phyloP scores from a whole-genome alignment of 30 jellyfish, hydroid and myxozoan species.

The Phacellophora camtschatica region DNA sequence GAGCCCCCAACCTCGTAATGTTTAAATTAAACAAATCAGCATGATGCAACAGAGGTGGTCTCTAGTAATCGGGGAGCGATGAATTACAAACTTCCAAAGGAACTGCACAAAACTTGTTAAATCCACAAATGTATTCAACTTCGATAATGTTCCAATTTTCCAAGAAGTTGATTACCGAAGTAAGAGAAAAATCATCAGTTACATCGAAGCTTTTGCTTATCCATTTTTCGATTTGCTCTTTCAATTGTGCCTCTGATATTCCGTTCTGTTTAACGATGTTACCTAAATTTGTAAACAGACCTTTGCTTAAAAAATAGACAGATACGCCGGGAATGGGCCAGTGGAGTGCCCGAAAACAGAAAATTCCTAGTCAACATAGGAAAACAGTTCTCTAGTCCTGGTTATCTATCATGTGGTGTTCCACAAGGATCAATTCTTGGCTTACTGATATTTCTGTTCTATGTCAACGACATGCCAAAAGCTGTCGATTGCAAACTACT shows the following conservation, averaged over 20 bases:
- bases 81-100: neutral
- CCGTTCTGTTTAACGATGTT: neutral
- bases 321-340: too few species aligned
- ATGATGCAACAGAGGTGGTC: constrained; percentile 44
- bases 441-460: too few species aligned
- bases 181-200: neutral
- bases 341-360: too few species aligned
- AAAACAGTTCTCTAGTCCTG: too few species aligned
- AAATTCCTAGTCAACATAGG: too few species aligned
- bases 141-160: neutral
- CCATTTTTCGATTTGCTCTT: constrained; percentile 22
- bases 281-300: too few species aligned
- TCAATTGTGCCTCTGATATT: neutral
- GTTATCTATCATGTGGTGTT: too few species aligned
- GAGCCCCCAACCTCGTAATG: neutral
- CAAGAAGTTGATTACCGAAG: neutral
- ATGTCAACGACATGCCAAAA: too few species aligned
- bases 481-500: too few species aligned
- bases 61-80: neutral
- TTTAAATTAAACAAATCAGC: constrained; percentile 22
- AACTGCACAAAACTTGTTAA: neutral
- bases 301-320: too few species aligned
- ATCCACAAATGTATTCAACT: neutral
- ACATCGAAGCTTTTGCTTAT: neutral
- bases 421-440: too few species aligned